phyloP scores from a whole-genome alignment of 2,113 vertebrate genomes.

The Tupaia tana region DNA sequence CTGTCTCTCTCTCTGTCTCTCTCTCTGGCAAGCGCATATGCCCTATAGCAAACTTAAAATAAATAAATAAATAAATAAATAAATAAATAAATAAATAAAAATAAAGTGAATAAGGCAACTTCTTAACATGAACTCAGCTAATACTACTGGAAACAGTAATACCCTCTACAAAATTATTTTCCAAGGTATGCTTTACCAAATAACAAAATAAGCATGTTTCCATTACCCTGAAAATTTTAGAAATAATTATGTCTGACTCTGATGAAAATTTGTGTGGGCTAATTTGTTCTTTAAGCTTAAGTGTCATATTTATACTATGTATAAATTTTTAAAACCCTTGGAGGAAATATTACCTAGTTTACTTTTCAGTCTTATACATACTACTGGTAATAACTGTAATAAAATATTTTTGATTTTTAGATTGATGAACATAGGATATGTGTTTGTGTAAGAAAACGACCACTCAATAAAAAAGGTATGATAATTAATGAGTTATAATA shows the following conservation, averaged over 20 bases:
- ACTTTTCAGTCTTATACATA: slow-evolving; percentile 40
- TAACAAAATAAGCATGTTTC: slow-evolving; percentile 25
- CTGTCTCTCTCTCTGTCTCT: too few species aligned
- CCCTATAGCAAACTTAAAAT: too few species aligned
- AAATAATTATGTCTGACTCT: slow-evolving; percentile 36
- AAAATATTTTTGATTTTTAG: slow-evolving; percentile 84
- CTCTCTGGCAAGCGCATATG: too few species aligned
- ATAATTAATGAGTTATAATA: neutral
- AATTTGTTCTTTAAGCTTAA: slow-evolving; percentile 54
- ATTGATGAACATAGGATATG: slow-evolving; percentile 99
- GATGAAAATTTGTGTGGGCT: slow-evolving; percentile 2
- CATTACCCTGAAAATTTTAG: slow-evolving; percentile 23
- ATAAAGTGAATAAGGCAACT: neutral
- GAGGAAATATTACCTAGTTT: slow-evolving; percentile 12
- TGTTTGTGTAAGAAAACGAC: slow-evolving; percentile 97
- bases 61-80: too few species aligned
- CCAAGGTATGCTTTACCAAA: slow-evolving; percentile 14
- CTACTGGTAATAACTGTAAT: slow-evolving; percentile 34
- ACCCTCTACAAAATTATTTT: slow-evolving; percentile 28
- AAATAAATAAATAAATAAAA: neutral
- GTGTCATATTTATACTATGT: neutral
- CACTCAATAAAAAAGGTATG: slow-evolving; percentile 98
- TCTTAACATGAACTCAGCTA: neutral
- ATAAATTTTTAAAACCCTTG: slow-evolving; percentile 32
- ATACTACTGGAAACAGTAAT: neutral